Conservation (phyloP, 2,113 vertebrate species). For the Lamprologus sp. region DNA sequence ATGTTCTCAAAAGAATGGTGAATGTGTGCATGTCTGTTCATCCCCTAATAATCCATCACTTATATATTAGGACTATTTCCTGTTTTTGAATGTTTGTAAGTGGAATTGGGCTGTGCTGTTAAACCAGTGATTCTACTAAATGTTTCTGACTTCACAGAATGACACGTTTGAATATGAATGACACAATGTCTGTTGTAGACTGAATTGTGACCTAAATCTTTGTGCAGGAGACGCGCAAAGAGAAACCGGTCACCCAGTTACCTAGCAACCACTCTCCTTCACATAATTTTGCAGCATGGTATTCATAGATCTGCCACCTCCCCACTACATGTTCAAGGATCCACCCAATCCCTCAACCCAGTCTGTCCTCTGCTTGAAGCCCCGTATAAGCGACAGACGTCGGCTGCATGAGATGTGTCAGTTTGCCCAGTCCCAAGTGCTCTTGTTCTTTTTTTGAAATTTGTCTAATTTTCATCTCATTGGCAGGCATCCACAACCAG, state of each 20-base stretch:
- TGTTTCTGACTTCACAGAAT: conserved; percentile 14
- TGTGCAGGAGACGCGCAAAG: conserved; percentile 42
- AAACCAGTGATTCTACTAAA: background rate
- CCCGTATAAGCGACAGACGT: conserved; percentile 48
- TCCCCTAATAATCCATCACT: conserved; percentile 14
- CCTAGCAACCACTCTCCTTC: conserved; percentile 55
- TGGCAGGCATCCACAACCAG: conserved; percentile 66
- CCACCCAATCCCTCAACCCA: background rate
- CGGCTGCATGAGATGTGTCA: conserved; percentile 60
- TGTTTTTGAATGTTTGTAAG: background rate
- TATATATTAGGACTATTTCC: background rate
- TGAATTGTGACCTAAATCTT: conserved; percentile 55
- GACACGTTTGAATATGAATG: background rate
- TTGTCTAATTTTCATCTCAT: conserved; percentile 22
- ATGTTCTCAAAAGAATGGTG: conserved; percentile 9
- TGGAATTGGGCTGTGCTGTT: conserved; percentile 8
- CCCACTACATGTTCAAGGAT: conserved; percentile 34
- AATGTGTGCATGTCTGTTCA: conserved; percentile 57
- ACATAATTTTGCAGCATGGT: conserved; percentile 56
- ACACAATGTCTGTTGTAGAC: conserved; percentile 12
- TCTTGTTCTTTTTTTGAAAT: background rate
- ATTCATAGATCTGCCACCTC: conserved; percentile 26
- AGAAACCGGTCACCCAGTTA: conserved; percentile 50
- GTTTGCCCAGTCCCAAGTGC: conserved; percentile 6
- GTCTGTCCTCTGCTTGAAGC: conserved; percentile 58